Evolutionary conservation across 1,140 invertebrate genomes (phyloP).

Genomic region (Diploscapter pachys): DNA sequence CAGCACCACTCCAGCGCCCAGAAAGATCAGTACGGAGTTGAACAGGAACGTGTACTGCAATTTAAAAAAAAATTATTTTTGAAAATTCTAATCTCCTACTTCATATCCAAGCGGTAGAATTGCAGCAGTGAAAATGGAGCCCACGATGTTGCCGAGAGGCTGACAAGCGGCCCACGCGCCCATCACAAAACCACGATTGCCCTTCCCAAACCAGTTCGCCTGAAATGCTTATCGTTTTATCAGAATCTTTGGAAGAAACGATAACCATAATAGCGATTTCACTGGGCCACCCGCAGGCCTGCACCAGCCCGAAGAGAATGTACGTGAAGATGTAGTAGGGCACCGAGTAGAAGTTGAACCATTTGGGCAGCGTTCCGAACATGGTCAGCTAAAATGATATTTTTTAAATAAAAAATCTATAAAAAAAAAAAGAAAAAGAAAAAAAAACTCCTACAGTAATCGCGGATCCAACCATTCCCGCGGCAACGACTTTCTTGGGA

Average conservation of each 20-base stretch:
- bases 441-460: conserved; percentile 56
- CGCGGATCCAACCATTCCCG: conserved; percentile 63
- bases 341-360: conserved; percentile 61
- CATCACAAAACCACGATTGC: conserved; percentile 62
- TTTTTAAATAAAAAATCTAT: no score
- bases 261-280: conserved; percentile 60
- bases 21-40: conserved; percentile 60
- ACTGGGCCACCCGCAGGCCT: conserved; percentile 61
- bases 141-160: conserved; percentile 64
- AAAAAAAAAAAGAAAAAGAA: no score
- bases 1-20: conserved; percentile 59
- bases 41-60: conserved; percentile 61
- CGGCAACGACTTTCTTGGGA: conserved; percentile 60
- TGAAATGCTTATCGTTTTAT: conserved; percentile 48
- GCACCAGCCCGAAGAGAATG: conserved; percentile 59
- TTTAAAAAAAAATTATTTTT: no score
- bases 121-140: conserved; percentile 60
- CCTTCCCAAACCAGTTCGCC: conserved; percentile 61
- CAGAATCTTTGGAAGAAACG: conserved; percentile 56
- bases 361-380: conserved; percentile 64
- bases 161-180: conserved; percentile 64
- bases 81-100: conserved; percentile 42
- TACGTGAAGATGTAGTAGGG: conserved; percentile 60
- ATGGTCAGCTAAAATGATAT: conserved; percentile 60
- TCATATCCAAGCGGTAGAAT: conserved; percentile 63